phyloP scores from a whole-genome alignment of 2,888 invertebrate species.

The Steinernema scapterisci region DNA sequence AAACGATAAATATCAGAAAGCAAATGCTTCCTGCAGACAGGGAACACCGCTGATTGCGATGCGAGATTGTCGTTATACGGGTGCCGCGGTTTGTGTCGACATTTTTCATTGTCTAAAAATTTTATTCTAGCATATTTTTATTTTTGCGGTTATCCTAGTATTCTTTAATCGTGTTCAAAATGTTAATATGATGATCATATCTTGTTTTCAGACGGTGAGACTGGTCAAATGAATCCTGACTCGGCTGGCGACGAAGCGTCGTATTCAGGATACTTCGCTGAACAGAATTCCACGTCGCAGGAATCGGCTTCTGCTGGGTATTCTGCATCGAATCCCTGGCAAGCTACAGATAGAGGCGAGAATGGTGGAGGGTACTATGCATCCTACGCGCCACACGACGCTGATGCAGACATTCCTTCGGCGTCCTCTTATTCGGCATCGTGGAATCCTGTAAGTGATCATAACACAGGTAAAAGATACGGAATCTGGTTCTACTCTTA shows the following conservation, averaged over 20 bases:
- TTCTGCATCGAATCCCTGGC: slow-evolving; percentile 4
- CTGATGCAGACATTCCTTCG: not conserved
- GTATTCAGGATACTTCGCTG: slow-evolving; percentile 9
- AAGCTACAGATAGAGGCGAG: not conserved
- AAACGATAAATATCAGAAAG: too few species aligned
- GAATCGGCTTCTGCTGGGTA: too few species aligned
- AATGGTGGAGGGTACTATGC: slow-evolving; percentile 15
- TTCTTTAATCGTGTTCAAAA: too few species aligned
- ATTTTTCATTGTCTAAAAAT: too few species aligned
- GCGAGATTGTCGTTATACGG: too few species aligned
- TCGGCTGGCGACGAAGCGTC: not conserved
- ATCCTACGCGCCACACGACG: not conserved
- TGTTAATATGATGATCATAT: too few species aligned
- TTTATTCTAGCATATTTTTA: too few species aligned
- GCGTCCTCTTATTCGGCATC: not conserved
- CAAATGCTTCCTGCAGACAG: too few species aligned
- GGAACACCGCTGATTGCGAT: too few species aligned
- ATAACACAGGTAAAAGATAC: not conserved
- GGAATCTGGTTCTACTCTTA: not conserved
- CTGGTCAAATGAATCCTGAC: not conserved
- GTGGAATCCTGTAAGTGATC: not conserved
- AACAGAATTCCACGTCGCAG: not conserved
- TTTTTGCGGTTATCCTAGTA: too few species aligned
- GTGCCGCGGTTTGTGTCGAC: too few species aligned
- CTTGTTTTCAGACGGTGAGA: too few species aligned